Conservation (phyloP, 2,797 vertebrate genomes). For the Prionace glauca region DNA sequence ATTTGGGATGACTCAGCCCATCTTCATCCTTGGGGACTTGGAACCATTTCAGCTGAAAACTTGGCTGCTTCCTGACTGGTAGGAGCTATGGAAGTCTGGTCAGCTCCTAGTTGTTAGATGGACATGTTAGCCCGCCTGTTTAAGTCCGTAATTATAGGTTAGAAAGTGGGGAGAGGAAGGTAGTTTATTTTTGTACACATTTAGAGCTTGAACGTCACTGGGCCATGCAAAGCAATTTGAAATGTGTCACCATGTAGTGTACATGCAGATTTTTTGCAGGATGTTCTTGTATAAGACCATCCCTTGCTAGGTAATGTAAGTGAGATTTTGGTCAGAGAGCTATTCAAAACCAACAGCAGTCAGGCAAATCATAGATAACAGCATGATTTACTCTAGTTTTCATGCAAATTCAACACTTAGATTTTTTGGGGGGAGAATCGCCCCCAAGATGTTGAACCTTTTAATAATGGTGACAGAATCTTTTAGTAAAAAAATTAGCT, state of each 20-base stretch:
- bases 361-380: background rate
- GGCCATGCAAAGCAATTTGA: background rate
- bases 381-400: too few relatives aligned
- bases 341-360: background rate
- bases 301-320: background rate
- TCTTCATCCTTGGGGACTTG: background rate
- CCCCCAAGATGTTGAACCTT: background rate
- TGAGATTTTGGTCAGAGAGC: background rate
- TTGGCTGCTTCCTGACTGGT: background rate
- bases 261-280: background rate
- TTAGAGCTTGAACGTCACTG: background rate
- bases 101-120: background rate
- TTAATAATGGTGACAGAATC: constrained; percentile 9
- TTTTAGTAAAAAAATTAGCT: background rate
- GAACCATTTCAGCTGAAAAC: background rate
- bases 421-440: too few relatives aligned
- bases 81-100: background rate
- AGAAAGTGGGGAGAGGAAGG: background rate
- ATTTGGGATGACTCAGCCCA: background rate
- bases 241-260: background rate
- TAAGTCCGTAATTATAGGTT: background rate
- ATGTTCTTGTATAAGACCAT: background rate
- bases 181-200: background rate
- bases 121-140: background rate
- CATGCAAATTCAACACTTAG: too few relatives aligned